A percentile compares a stretch with the other conserved stretches of the same genome.
phyloP scores from a whole-genome alignment of 2,888 invertebrate species.

The Smittia aterrima region DNA sequence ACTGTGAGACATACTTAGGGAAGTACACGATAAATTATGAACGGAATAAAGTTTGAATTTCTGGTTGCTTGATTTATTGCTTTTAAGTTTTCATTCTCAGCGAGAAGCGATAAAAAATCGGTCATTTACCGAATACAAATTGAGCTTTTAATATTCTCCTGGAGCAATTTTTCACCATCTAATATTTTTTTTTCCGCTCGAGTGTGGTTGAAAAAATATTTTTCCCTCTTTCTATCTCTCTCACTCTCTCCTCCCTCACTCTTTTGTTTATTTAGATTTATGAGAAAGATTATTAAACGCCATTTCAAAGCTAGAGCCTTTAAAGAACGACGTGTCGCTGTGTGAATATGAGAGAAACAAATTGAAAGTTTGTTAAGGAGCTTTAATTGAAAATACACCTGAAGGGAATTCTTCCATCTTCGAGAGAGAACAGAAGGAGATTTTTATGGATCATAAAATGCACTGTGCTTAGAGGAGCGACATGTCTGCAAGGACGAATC shows the following conservation, averaged over 20 bases:
- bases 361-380: background rate
- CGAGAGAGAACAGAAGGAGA: background rate
- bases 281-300: background rate
- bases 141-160: constrained; percentile 35
- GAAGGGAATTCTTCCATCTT: background rate
- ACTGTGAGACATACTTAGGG: no score
- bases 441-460: constrained; percentile 20
- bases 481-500: background rate
- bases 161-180: constrained; percentile 36
- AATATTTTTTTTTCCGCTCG: no score
- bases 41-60: background rate
- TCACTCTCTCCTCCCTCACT: no score
- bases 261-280: constrained; percentile 1
- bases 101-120: constrained; percentile 18
- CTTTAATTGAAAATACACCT: constrained; percentile 12
- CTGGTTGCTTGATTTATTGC: constrained; percentile 33
- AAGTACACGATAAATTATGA: no score
- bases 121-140: constrained; percentile 29
- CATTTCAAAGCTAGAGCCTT: background rate
- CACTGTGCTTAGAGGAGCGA: background rate
- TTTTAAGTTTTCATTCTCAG: constrained; percentile 12
- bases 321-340: background rate
- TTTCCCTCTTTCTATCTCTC: no score
- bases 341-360: background rate
- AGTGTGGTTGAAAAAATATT: no score